These are phyloP conservation scores for Megastigmus dorsalis DNA, from an alignment of 2,888 invertebrate genomes.

Conservation along the genomic window DNA sequence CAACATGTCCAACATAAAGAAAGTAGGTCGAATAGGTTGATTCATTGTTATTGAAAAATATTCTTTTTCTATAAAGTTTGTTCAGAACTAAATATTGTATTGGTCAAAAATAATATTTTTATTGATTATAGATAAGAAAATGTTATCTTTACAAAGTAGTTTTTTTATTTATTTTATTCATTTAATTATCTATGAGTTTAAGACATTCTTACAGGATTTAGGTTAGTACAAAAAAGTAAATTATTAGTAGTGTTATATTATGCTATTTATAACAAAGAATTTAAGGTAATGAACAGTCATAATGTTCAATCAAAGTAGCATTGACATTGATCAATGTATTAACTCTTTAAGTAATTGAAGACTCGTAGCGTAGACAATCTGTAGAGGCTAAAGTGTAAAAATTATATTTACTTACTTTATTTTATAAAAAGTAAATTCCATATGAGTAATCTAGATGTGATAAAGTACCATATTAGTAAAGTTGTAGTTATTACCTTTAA, in stretches of 20 bases:
- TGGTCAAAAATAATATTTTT: no score
- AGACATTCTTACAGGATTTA: no score
- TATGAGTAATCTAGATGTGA: no score
- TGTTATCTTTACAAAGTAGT: no score
- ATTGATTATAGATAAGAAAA: no score
- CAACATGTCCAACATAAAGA: slow-evolving; percentile 6
- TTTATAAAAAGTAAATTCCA: no score
- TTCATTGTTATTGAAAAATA: neutral
- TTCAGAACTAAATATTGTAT: no score
- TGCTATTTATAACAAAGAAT: slow-evolving; percentile 26
- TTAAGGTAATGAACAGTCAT: slow-evolving; percentile 25
- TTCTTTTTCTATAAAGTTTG: neutral
- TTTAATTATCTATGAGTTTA: neutral
- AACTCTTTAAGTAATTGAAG: slow-evolving; percentile 3
- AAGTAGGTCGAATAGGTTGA: slow-evolving; percentile 18
- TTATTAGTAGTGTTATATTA: neutral
- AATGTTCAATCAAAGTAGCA: slow-evolving; percentile 19
- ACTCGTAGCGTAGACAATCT: neutral
- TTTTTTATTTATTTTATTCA: neutral
- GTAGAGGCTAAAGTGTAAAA: no score
- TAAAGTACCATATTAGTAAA: no score
- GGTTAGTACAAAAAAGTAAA: neutral
- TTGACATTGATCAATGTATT: slow-evolving; percentile 36
- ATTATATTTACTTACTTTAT: no score
- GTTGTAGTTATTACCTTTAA: neutral